phyloP scores from a whole-genome alignment of 2,113 vertebrate genomes.

The Panurus biarmicus region DNA sequence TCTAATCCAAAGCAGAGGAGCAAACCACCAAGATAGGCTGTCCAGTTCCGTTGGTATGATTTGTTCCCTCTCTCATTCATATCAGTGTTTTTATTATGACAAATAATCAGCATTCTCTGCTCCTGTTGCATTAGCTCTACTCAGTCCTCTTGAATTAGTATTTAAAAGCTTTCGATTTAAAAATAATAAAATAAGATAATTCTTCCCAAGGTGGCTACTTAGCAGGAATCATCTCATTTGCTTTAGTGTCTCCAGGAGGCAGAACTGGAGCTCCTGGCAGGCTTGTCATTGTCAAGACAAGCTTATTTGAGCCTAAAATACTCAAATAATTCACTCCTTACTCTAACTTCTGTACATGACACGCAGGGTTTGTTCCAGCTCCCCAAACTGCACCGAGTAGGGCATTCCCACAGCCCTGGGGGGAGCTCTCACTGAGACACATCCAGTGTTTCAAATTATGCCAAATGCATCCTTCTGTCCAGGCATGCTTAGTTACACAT shows the following conservation, averaged over 20 bases:
- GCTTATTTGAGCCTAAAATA: not conserved
- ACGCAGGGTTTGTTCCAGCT: not conserved
- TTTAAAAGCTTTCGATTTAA: not conserved
- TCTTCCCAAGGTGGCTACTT: not conserved
- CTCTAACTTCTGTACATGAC: not conserved
- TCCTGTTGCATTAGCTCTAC: not conserved
- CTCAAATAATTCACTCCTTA: not conserved
- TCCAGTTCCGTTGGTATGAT: not conserved
- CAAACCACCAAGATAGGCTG: not conserved
- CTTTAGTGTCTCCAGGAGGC: not conserved
- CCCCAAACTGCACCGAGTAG: not conserved
- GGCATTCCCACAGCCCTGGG: not conserved
- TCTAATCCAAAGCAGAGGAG: not conserved
- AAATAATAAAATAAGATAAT: not conserved
- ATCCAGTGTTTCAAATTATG: not conserved
- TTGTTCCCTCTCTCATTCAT: not conserved
- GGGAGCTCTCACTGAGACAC: not conserved
- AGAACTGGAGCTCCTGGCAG: not conserved
- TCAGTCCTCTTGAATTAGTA: not conserved
- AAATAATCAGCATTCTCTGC: not conserved
- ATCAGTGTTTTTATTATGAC: not conserved
- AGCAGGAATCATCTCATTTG: not conserved
- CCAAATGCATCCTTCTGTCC: constrained; percentile 19
- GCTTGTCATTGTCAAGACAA: not conserved
- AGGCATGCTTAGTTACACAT: constrained; percentile 19